Evolutionary conservation across 2,113 vertebrate species (phyloP), one percentile per base, ranked within the genome.

Genomic region (Myiozetetes cayanensis): DNA sequence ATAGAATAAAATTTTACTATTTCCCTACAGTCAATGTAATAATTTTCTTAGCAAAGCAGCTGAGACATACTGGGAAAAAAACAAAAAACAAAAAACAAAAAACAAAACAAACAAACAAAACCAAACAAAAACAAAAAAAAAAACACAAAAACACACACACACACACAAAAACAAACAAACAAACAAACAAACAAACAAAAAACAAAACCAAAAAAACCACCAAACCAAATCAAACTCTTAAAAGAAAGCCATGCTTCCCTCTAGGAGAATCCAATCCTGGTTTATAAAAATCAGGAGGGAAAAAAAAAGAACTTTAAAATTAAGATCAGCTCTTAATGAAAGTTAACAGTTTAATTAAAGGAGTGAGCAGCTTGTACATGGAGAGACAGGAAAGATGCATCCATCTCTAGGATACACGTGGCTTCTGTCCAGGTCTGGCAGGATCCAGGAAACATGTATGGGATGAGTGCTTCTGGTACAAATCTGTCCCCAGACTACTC

Each of bases 291-390:
- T 1, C 47, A 15, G 12, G 12, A 17, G 1, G 17, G 3, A 7
- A 1, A 8, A 59, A 59, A 61, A 87, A 85, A 16, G 35, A 89
- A 27, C 37, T 67, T 28, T 53, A 43, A 83, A 74, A 74, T 93
- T 76, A 91, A 76, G 59, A 62, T 86, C 78, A 74, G 25, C 66
- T 43, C 49, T 93, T 91, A 94, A 92, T 94, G 49, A 94, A 93
- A 92, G 70, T 37, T 72, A 94, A 83, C 53, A 56, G 73, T 75
- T 94, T 95, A 95, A 97, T 95, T 94, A 95, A 92, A 91, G 35
- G 24, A 63, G 46, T 4, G 43, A 95, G 52, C 11, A 4, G 27
- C 67, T 83, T 63, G 15, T 39, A 25, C 68, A 76, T 4, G 14
- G 43, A 91, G 53, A 68, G 41, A 70, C 1, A 0, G 27, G 20